These are phyloP conservation scores for Trissolcus basalis DNA, from an alignment of 1,140 invertebrate genomes.

Conservation along the genomic window DNA sequence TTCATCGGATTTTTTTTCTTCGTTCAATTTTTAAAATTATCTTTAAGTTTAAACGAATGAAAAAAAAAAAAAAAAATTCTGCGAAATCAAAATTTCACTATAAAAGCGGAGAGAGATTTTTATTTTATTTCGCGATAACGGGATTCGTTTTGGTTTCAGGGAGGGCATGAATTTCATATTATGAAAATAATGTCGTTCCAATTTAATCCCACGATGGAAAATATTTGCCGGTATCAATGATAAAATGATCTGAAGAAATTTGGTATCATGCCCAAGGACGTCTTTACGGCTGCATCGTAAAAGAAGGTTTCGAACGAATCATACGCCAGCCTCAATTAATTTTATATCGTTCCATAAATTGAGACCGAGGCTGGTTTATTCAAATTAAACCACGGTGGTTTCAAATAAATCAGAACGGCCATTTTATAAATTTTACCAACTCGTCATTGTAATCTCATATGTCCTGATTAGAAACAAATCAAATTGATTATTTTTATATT, in stretches of 20 bases:
- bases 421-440: background rate
- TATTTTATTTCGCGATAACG: no score
- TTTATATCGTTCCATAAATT: constrained; percentile 22
- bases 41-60: no score
- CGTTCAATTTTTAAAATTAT: no score
- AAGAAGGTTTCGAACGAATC: constrained; percentile 16
- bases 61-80: no score
- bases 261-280: constrained; percentile 5
- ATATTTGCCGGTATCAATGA: background rate
- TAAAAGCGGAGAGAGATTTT: no score
- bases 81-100: no score
- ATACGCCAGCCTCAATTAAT: constrained; percentile 16
- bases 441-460: background rate
- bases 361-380: background rate
- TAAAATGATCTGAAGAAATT: background rate
- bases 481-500: no score
- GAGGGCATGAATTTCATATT: background rate
- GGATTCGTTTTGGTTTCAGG: no score
- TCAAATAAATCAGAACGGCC: background rate
- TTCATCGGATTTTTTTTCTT: no score
- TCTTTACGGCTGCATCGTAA: constrained; percentile 10
- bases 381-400: background rate
- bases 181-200: background rate
- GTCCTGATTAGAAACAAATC: no score
- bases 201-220: background rate